Evolutionary conservation across 2,888 invertebrate genomes (phyloP), one percentile per base, ranked within the genome.

Genomic region (Tetragonula carbonaria): DNA sequence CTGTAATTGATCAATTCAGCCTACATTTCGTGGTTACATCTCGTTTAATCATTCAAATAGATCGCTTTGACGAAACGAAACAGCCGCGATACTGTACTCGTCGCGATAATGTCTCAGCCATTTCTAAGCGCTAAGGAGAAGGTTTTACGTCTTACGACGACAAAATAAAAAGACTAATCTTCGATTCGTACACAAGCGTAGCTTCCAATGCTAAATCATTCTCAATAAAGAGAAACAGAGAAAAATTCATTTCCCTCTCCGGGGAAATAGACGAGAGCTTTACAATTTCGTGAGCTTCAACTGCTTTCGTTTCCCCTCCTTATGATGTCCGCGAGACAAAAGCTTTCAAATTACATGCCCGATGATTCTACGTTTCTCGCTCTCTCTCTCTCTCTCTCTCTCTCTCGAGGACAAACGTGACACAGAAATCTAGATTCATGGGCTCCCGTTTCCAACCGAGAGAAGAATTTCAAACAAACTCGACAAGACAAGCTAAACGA

Each of bases 1-100:
- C 21, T n/a, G 28, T 63, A 74, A 74, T 74, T 74, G 73, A 74
- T 33, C 73, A 74, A 74, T 74, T 74, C 62, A 74, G 50, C 62
- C 73, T 62, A 74, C 62, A 59, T 74, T 74, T 74, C n/a, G 4
- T 33, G 21, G n/a, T 28, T 51, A 62, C 62, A 51, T 63, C 73
- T 62, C 50, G 63, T 51, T 63, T 33, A 18, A 63, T 62, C 38
- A 50, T 74, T 74, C 50, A 50, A 62, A 50, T 33, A 45, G 62
- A 62, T 50, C 14, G 14, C 8, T 4, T 16, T 3, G 8, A 21
- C 50, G 16, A n/a, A 50, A 21, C 51, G 21, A 73, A 62, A 62
- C 21, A 28, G 11, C 8, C 72, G 13, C 11, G 23, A 8, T 14
- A 50, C 4, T 33, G 4, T 14, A 50, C 4, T 33, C 28, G 50